Evolutionary conservation across 2,888 invertebrate genomes (phyloP).

Genomic region (Byasa hedistus): DNA sequence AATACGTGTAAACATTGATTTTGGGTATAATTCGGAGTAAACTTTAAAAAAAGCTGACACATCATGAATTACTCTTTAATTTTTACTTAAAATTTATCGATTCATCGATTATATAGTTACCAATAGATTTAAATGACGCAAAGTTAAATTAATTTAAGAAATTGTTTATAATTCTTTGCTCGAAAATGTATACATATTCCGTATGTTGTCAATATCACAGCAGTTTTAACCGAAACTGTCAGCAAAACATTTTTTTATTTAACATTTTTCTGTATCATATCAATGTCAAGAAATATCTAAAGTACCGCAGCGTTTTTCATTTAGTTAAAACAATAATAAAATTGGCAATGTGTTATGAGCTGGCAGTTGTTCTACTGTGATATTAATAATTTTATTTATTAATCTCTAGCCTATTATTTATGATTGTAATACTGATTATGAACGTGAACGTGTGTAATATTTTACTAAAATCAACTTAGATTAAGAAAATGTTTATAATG

Average conservation of each 20-base stretch:
- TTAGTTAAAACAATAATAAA: constrained; percentile 17
- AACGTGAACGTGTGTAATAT: constrained; percentile 63
- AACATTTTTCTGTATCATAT: not conserved
- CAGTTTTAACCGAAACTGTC: constrained; percentile 67
- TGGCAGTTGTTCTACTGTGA: constrained; percentile 78
- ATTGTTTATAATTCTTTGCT: constrained; percentile 53
- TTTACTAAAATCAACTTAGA: constrained; percentile 63
- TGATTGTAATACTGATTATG: constrained; percentile 55
- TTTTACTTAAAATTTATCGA: constrained; percentile 29
- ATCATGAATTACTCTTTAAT: constrained; percentile 14
- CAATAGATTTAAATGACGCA: constrained; percentile 71
- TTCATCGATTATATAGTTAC: constrained; percentile 60
- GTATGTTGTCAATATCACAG: constrained; percentile 76
- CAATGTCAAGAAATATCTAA: not conserved
- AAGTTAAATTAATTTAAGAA: constrained; percentile 58
- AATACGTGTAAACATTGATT: not conserved
- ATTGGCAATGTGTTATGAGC: constrained; percentile 45
- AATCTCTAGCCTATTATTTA: constrained; percentile 73
- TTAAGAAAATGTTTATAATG: constrained; percentile 61
- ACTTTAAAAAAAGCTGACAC: constrained; percentile 5
- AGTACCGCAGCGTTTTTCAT: constrained; percentile 19
- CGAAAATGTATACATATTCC: constrained; percentile 46
- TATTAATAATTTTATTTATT: constrained; percentile 78
- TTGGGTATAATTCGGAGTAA: not conserved
- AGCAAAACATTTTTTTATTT: constrained; percentile 38